Percentiles rank a stretch among this genome's conserved stretches.
Conservation (phyloP, 2,888 invertebrate species). For the Elegia similella region DNA sequence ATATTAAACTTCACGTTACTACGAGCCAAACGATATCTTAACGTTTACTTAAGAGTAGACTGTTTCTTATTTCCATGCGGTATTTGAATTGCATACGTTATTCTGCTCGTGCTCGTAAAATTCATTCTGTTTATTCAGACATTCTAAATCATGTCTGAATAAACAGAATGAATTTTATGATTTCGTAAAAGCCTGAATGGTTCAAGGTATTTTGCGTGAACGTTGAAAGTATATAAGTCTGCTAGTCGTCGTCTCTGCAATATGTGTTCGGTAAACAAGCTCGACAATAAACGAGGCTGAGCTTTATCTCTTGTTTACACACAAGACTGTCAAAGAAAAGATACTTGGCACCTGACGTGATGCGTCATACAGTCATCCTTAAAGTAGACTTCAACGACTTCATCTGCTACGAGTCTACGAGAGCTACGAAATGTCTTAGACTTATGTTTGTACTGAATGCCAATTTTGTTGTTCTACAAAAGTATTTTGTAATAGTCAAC, state of each 20-base stretch:
- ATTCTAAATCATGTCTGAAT: no score
- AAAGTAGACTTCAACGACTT: constrained; percentile 1
- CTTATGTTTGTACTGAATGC: no score
- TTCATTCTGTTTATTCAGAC: not conserved
- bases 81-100: not conserved
- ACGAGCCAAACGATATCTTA: not conserved
- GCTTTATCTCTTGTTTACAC: not conserved
- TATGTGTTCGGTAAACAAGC: constrained; percentile 6
- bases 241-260: not conserved
- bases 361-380: not conserved
- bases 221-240: not conserved
- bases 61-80: not conserved
- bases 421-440: not conserved
- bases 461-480: no score
- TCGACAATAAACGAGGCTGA: not conserved
- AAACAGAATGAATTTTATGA: no score
- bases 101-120: not conserved
- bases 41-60: not conserved
- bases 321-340: not conserved
- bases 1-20: not conserved
- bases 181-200: not conserved
- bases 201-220: not conserved
- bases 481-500: no score
- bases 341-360: not conserved
- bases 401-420: not conserved